Evolutionary conservation across 2,888 invertebrate genomes (phyloP).

Genomic region (Drosophila anomelani): DNA sequence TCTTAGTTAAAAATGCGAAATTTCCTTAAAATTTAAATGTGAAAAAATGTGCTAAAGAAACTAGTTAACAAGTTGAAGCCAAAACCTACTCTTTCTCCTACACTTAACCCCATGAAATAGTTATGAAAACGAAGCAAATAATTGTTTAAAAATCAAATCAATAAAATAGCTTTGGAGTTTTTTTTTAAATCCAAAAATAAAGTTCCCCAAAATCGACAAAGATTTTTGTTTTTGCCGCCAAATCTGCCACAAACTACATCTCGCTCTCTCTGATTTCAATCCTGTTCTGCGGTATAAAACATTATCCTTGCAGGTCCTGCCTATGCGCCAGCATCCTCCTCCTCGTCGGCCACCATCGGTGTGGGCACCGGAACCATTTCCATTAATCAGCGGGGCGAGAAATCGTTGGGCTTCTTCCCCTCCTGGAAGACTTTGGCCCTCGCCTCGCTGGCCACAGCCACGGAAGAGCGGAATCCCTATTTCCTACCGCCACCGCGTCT

Average conservation of each 20-base stretch:
- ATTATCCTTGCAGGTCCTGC: constrained; percentile 60
- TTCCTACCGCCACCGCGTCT: constrained; percentile 77
- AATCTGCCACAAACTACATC: background rate
- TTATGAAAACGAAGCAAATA: background rate
- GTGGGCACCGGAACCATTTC: constrained; percentile 21
- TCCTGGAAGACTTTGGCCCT: constrained; percentile 83
- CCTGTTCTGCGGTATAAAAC: constrained; percentile 8
- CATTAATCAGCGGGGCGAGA: constrained; percentile 65
- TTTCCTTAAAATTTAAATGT: background rate
- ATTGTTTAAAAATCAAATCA: background rate
- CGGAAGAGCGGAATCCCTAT: constrained; percentile 67
- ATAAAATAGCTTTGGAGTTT: background rate
- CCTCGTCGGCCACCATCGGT: constrained; percentile 35
- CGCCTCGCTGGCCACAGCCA: constrained; percentile 76
- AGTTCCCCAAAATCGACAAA: background rate
- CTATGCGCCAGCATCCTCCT: constrained; percentile 56
- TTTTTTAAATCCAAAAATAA: constrained; percentile 1
- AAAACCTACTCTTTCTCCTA: background rate
- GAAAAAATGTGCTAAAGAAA: background rate
- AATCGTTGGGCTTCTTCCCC: constrained; percentile 80
- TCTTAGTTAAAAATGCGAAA: no score
- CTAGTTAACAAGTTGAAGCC: no score
- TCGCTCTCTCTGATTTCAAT: constrained; percentile 5
- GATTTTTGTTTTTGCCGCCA: background rate
- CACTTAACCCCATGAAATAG: background rate